Percentiles rank a stretch among this genome's conserved stretches.
These are phyloP conservation scores for Sceliomorpha sp. DNA, from an alignment of 2,888 invertebrate species.

Conservation along the genomic window DNA sequence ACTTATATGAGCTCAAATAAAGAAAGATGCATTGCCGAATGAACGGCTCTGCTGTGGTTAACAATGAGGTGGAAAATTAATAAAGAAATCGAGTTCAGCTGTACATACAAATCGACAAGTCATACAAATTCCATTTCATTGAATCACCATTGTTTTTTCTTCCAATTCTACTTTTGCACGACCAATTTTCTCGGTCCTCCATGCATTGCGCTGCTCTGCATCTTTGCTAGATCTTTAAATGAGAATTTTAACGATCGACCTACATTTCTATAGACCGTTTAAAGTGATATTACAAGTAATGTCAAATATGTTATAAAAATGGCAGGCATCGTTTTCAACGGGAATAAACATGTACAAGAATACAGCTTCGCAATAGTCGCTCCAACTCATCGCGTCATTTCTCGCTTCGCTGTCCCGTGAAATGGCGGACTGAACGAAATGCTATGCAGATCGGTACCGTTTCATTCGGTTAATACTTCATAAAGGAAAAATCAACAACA, in stretches of 20 bases:
- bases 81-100: constrained; percentile 52
- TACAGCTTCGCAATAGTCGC: neutral
- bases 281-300: constrained; percentile 64
- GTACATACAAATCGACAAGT: constrained; percentile 54
- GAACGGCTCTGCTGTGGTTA: constrained; percentile 25
- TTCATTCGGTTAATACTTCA: neutral
- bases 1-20: constrained; percentile 19
- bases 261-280: constrained; percentile 68
- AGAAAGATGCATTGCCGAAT: constrained; percentile 31
- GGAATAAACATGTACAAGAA: neutral
- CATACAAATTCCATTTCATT: constrained; percentile 51
- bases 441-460: neutral
- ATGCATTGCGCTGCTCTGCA: constrained; percentile 13
- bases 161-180: constrained; percentile 25
- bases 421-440: constrained; percentile 1
- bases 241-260: constrained; percentile 77
- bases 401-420: constrained; percentile 3
- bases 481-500: too few relatives aligned
- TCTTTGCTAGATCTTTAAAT: constrained; percentile 68
- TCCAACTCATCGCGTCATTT: neutral
- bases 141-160: constrained; percentile 20
- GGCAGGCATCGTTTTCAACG: constrained; percentile 4
- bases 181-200: constrained; percentile 15
- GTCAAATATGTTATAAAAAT: constrained; percentile 59
- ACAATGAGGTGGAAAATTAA: constrained; percentile 36